These are phyloP conservation scores for Disparrhopalites patrizii DNA, from an alignment of 2,888 invertebrate genomes.

Conservation along the genomic window DNA sequence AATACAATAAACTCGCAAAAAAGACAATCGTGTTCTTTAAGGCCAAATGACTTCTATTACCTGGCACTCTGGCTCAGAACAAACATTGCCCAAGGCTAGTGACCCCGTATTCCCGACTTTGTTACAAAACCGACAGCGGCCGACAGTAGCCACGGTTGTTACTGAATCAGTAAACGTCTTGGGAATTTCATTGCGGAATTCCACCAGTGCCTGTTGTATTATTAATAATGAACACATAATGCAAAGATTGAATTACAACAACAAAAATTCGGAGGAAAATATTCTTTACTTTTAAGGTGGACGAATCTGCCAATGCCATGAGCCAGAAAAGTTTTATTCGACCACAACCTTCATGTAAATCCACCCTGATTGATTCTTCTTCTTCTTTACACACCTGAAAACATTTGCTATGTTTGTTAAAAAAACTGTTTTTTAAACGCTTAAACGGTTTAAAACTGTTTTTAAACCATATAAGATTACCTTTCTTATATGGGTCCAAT, in stretches of 20 bases:
- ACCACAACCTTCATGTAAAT: slow-evolving; percentile 93
- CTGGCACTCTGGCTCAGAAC: slow-evolving; percentile 90
- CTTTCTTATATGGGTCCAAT: slow-evolving; percentile 79
- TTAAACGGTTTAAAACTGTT: background rate
- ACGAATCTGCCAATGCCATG: slow-evolving; percentile 84
- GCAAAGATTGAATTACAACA: background rate
- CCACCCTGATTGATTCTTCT: slow-evolving; percentile 91
- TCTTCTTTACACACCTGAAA: slow-evolving; percentile 90
- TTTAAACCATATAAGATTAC: slow-evolving; percentile 51
- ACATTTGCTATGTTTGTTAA: background rate
- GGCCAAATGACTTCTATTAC: too few relatives aligned
- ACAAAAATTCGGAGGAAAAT: background rate
- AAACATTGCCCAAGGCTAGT: slow-evolving; percentile 87
- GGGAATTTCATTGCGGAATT: slow-evolving; percentile 76
- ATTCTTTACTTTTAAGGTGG: slow-evolving; percentile 69
- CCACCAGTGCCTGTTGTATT: slow-evolving; percentile 62
- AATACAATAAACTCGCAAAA: too few relatives aligned
- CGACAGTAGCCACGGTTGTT: slow-evolving; percentile 53
- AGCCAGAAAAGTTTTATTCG: slow-evolving; percentile 95
- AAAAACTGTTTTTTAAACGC: background rate
- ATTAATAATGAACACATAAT: background rate
- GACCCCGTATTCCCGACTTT: slow-evolving; percentile 73
- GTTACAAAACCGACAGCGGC: slow-evolving; percentile 88
- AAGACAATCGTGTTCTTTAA: too few relatives aligned
- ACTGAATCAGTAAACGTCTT: slow-evolving; percentile 49